Base-by-base conservation (phyloP, 1,140 invertebrate genomes). In the Chlorops oryzae region DNA sequence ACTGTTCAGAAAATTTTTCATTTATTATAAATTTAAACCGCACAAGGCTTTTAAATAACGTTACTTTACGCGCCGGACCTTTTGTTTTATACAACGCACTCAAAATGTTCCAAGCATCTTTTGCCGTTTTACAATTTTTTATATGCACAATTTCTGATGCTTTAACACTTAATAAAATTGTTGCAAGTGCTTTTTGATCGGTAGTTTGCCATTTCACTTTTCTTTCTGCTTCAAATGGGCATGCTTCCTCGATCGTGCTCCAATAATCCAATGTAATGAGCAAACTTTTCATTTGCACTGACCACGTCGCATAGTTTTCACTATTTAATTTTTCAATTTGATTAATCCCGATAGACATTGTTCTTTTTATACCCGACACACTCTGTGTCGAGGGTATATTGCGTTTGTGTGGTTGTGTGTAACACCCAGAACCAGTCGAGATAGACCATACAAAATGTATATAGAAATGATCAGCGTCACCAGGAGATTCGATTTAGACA, bases 301-400 rank as follows among this genome's bases (percentile, higher is more conserved):
- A 50, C 47, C 47, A 42, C 7, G 39, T 42, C 20, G 39, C 5
- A 23, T 42, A 50, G n/a, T 47, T 47, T 7, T 50, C 39, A 17
- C 47, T 12, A 17, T 34, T 50, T 32, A 50, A 23, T 34, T 50
- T 50, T 9, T 50, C 47, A 12, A 50, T 18, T n/a, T n/a, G n/a
- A n/a, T n/a, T n/a, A n/a, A n/a, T n/a, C n/a, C n/a, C n/a, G n/a
- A n/a, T n/a, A n/a, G n/a, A n/a, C n/a, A n/a, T n/a, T n/a, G n/a
- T n/a, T n/a, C n/a, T n/a, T n/a, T n/a, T n/a, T n/a, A n/a, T n/a
- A n/a, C n/a, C n/a, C n/a, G n/a, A n/a, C n/a, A n/a, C n/a, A n/a
- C n/a, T n/a, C n/a, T n/a, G n/a, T n/a, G n/a, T n/a, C n/a, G n/a
- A n/a, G n/a, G n/a, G n/a, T n/a, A n/a, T n/a, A n/a, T n/a, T n/a